phyloP scores from a whole-genome alignment of 1,140 invertebrate genomes.

The Lamellibrachia luymesi region DNA sequence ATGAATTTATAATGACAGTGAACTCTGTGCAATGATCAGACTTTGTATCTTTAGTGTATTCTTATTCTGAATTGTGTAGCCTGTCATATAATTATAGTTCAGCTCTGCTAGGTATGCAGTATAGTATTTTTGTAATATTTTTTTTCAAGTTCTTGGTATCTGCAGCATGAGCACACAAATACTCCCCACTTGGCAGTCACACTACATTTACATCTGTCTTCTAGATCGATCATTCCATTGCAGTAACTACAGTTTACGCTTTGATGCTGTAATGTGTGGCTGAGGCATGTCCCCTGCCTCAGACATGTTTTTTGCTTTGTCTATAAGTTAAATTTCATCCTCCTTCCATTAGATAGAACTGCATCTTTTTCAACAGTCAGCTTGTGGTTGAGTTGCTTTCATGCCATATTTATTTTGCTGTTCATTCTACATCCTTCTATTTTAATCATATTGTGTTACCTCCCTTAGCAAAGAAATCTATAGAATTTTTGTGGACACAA shows the following conservation, averaged over 20 bases:
- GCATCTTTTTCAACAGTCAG: background rate
- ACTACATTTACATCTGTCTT: background rate
- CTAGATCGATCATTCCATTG: background rate
- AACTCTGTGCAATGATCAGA: too few species aligned
- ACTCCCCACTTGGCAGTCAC: background rate
- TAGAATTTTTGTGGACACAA: too few species aligned
- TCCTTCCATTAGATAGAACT: background rate
- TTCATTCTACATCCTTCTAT: background rate
- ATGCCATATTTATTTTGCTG: background rate
- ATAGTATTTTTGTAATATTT: background rate
- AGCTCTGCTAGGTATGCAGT: background rate
- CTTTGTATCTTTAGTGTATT: background rate
- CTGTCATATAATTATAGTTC: slow-evolving; percentile 1
- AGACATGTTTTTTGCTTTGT: background rate
- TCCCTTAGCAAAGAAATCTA: too few species aligned
- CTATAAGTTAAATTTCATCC: background rate
- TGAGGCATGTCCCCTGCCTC: background rate
- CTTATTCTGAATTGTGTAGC: background rate
- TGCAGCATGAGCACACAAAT: background rate
- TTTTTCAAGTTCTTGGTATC: slow-evolving; percentile 5
- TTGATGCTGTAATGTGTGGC: background rate
- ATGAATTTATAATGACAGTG: too few species aligned
- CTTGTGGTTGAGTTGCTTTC: background rate
- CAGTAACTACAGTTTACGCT: background rate
- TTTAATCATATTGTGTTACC: too few species aligned